phyloP scores from a whole-genome alignment of 2,113 vertebrate genomes.

The Poeciliopsis prolifica region DNA sequence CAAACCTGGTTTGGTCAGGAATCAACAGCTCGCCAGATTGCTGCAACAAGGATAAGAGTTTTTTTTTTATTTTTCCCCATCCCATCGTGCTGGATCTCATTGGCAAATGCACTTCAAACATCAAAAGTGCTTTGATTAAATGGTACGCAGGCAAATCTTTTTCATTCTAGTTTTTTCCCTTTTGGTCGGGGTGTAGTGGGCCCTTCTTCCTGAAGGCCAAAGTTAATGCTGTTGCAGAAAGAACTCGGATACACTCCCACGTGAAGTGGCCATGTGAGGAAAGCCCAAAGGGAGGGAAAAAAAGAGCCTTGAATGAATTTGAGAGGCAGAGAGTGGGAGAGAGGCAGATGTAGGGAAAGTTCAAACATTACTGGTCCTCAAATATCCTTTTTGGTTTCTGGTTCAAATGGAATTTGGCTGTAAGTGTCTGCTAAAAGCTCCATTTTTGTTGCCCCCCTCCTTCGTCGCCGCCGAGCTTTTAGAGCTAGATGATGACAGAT shows the following conservation, averaged over 20 bases:
- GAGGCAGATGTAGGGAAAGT: conserved; percentile 57
- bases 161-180: conserved; percentile 37
- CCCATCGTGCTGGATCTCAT: conserved; percentile 58
- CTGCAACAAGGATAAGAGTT: conserved; percentile 24
- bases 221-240: conserved; percentile 76
- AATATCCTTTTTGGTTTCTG: conserved; percentile 76
- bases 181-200: conserved; percentile 19
- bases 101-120: conserved; percentile 72
- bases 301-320: conserved; percentile 73
- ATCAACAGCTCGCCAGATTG: conserved; percentile 37
- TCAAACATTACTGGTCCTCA: conserved; percentile 75
- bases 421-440: conserved; percentile 73
- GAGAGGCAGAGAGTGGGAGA: conserved; percentile 50
- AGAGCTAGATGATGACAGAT: conserved; percentile 80
- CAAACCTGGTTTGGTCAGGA: conserved; percentile 54
- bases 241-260: conserved; percentile 71
- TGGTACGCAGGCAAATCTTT: conserved; percentile 62
- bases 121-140: conserved; percentile 74
- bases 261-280: conserved; percentile 72
- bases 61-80: conserved; percentile 39
- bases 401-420: conserved; percentile 71
- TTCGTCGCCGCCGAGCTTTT: conserved; percentile 70
- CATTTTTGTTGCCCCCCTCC: conserved; percentile 63
- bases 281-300: conserved; percentile 62
- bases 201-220: conserved; percentile 75